Percentiles rank a stretch among this genome's conserved stretches.
These are phyloP conservation scores for Corydoras maculifer DNA, from an alignment of 2,113 vertebrate species.

Conservation along the genomic window DNA sequence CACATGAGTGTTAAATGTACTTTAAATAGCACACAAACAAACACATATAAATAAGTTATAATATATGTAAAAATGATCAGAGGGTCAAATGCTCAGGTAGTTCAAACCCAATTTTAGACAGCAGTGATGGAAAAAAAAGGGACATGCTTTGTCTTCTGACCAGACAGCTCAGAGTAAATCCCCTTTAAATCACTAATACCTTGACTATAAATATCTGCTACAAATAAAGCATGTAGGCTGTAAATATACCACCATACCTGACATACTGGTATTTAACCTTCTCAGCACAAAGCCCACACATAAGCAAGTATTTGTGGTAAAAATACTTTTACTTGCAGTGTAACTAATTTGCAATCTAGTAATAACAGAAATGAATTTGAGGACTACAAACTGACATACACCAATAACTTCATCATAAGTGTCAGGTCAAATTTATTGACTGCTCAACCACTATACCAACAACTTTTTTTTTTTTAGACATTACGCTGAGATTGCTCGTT, in stretches of 20 bases:
- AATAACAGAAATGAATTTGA: too few species aligned
- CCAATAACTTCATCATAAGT: too few species aligned
- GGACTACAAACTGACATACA: too few species aligned
- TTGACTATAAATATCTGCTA: constrained; percentile 23
- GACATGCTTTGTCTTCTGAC: constrained; percentile 22
- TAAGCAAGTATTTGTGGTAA: constrained; percentile 1
- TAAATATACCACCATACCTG: constrained; percentile 27
- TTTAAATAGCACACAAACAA: background rate
- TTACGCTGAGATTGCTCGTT: too few species aligned
- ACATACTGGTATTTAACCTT: background rate
- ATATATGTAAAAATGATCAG: constrained; percentile 16
- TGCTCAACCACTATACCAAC: too few species aligned
- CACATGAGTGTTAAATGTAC: background rate
- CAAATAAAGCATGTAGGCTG: constrained; percentile 16
- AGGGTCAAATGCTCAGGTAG: constrained; percentile 10
- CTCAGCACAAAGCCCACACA: constrained; percentile 5
- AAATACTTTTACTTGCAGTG: too few species aligned
- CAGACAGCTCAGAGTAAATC: constrained; percentile 42
- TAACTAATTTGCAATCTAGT: too few species aligned
- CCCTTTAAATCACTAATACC: constrained; percentile 32
- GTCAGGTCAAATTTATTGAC: too few species aligned
- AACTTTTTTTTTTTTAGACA: too few species aligned
- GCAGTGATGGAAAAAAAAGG: constrained; percentile 29
- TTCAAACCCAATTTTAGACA: background rate
- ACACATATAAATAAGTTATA: background rate